These are phyloP conservation scores for Grammomys surdaster DNA, from an alignment of 2,113 vertebrate species.

Conservation along the genomic window DNA sequence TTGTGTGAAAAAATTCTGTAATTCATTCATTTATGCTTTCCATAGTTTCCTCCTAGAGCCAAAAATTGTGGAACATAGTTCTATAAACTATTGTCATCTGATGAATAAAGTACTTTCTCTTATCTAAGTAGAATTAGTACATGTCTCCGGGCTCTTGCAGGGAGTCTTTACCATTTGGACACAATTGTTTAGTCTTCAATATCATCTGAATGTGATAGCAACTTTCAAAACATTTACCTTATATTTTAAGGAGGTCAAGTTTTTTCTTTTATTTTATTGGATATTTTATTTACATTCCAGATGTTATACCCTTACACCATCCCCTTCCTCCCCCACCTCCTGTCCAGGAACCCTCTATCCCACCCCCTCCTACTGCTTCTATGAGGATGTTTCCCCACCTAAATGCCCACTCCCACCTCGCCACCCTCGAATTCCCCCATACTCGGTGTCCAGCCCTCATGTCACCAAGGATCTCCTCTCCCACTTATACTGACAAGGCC, in stretches of 20 bases:
- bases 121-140: background rate
- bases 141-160: background rate
- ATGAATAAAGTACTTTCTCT: background rate
- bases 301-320: no score
- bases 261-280: background rate
- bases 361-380: no score
- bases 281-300: no score
- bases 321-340: no score
- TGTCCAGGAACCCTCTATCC: no score
- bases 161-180: background rate
- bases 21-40: background rate
- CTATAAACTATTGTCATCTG: background rate
- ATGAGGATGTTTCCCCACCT: no score
- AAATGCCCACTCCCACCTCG: no score
- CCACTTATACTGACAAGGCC: no score
- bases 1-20: background rate
- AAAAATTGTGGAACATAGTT: background rate
- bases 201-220: background rate
- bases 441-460: no score
- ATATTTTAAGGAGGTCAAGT: background rate
- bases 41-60: background rate
- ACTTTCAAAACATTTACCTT: background rate
- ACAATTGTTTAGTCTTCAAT: background rate
- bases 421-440: no score
- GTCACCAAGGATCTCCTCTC: no score